These are phyloP conservation scores for Megamerina dolium DNA, from an alignment of 2,888 invertebrate genomes.

Conservation along the genomic window DNA sequence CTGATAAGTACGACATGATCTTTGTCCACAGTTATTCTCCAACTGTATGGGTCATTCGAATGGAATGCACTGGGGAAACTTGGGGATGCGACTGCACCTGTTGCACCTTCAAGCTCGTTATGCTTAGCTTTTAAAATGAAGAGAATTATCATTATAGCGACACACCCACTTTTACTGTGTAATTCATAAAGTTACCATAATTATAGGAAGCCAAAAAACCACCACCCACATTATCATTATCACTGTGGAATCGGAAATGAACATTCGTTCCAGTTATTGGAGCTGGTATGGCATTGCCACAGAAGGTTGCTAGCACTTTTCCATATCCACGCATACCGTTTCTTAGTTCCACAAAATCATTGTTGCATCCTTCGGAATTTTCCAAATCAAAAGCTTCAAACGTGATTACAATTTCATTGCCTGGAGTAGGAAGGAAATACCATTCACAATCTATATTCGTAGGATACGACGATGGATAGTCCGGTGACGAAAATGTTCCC, in stretches of 20 bases:
- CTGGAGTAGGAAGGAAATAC: constrained; percentile 62
- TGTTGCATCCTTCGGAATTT: constrained; percentile 67
- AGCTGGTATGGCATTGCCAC: constrained; percentile 60
- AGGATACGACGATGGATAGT: constrained; percentile 67
- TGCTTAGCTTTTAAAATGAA: constrained; percentile 55
- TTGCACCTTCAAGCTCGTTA: constrained; percentile 60
- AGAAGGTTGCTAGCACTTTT: constrained; percentile 65
- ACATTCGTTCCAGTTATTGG: constrained; percentile 55
- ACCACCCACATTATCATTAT: constrained; percentile 53
- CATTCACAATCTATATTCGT: constrained; percentile 67
- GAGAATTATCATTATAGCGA: neutral
- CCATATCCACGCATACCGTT: constrained; percentile 57
- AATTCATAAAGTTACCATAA: constrained; percentile 58
- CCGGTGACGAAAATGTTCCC: constrained; percentile 65
- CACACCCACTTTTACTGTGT: neutral
- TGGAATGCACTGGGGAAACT: constrained; percentile 57
- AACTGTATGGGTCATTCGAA: constrained; percentile 53
- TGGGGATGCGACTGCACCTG: constrained; percentile 72
- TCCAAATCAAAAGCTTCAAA: constrained; percentile 67
- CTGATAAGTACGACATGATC: constrained; percentile 33
- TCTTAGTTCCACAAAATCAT: constrained; percentile 81
- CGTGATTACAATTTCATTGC: constrained; percentile 62
- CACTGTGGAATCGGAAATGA: constrained; percentile 73
- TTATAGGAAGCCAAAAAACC: constrained; percentile 75
- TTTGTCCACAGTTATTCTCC: constrained; percentile 63